Evolutionary conservation across 2,888 invertebrate genomes (phyloP).

Genomic region (Cordilura impudica): DNA sequence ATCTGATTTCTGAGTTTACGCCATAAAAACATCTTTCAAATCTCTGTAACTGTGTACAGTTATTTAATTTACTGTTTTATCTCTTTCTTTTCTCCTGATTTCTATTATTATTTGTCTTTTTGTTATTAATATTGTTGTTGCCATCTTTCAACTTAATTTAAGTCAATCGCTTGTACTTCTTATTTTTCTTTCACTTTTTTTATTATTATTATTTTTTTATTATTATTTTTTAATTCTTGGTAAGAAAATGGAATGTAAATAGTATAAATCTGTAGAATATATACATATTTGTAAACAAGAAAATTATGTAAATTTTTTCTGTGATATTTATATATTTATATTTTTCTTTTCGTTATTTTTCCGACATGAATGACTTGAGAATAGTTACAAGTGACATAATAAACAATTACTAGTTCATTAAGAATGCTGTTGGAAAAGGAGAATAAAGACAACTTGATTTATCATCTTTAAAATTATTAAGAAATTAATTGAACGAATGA

Average conservation of each 20-base stretch:
- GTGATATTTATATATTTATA: constrained; percentile 41
- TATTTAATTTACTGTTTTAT: not conserved
- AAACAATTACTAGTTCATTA: constrained; percentile 62
- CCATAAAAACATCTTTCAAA: no score
- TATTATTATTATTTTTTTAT: no score
- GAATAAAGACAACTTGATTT: not conserved
- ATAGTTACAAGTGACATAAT: constrained; percentile 61
- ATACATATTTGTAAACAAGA: constrained; percentile 75
- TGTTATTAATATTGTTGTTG: constrained; percentile 52
- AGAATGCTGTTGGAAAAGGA: constrained; percentile 27
- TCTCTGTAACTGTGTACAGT: no score
- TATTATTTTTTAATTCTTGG: constrained; percentile 7
- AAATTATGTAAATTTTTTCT: constrained; percentile 72
- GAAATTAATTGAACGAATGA: not conserved
- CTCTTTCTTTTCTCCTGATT: not conserved
- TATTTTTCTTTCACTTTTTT: constrained; percentile 43
- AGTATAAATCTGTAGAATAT: constrained; percentile 49
- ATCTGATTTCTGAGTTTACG: no score
- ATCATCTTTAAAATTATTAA: not conserved
- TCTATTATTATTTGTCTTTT: constrained; percentile 1
- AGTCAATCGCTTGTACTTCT: constrained; percentile 69
- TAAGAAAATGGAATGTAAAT: constrained; percentile 5
- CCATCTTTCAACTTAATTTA: constrained; percentile 72
- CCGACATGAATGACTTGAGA: constrained; percentile 58
- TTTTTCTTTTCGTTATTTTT: constrained; percentile 19